Evolutionary conservation across 2,113 vertebrate species (phyloP), one percentile per base, ranked within the genome.

Genomic region (Sterna hirundo): DNA sequence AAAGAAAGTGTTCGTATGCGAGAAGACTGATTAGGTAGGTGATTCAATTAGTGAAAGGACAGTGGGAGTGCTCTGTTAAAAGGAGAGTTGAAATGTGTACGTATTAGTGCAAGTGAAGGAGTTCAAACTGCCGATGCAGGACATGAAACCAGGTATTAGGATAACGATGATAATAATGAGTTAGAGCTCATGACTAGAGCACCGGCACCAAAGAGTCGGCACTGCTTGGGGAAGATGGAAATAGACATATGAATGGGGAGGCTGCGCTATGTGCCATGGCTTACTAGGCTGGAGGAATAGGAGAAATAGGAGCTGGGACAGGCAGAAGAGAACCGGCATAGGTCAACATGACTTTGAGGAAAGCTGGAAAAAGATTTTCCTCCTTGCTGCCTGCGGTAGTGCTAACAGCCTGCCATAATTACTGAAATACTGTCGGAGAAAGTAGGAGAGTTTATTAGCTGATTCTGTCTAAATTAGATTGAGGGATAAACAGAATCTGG

Each of bases 211-310:
- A 8, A 40, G 26, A 75, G 44, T 26, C 29, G 11, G 60, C 6
- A 34, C 71, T 58, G 66, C 51, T 47, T 2, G 0, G 60, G 72
- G 38, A 79, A 70, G 6, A 15, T 7, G 64, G 85, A 55, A 58
- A 44, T 5, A 34, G 26, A 52, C 12, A 25, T 9, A 2, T 42
- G 88, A 78, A 75, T 58, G 84, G 83, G n/a, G 14, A 84, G 55
- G 36, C 4, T 32, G 57, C 0, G 3, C 11, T n/a, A 9, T 4
- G 0, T 55, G 51, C 57, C 1, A 0, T 9, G 52, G 21, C 55
- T 84, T 66, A 5, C 29, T 38, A 16, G 19, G 36, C 21, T 57
- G 76, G 49, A 65, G 80, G 62, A 44, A 47, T 2, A 42, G 76
- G 49, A 65, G 80, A 68, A 44, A 47, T 2, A 42, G 34, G 65